Evolutionary conservation across 92 coral and sea anemone species (phyloP).

Genomic region (Paramuricea clavata): DNA sequence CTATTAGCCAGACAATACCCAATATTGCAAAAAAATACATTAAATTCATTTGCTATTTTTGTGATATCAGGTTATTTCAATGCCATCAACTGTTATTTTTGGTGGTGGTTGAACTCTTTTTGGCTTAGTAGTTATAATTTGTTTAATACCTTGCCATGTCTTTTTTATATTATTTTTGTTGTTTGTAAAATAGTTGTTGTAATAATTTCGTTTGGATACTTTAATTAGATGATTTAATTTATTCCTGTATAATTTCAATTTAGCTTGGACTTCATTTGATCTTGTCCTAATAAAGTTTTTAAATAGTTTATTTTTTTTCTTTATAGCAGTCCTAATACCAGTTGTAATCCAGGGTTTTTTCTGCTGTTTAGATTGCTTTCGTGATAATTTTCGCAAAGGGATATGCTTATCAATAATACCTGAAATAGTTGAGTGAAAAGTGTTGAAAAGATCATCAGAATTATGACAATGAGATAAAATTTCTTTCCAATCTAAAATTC

Average conservation of each 20-base stretch:
- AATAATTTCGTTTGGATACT: conserved; percentile 50
- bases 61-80: conserved; percentile 33
- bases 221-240: conserved; percentile 57
- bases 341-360: conserved; percentile 33
- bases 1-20: no score
- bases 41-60: conserved; percentile 45
- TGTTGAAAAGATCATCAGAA: conserved; percentile 35
- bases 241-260: no score
- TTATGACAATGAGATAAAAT: conserved; percentile 43
- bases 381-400: conserved; percentile 35
- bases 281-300: neutral
- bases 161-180: conserved; percentile 55
- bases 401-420: conserved; percentile 39
- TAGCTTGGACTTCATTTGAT: neutral
- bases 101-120: neutral
- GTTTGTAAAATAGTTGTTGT: conserved; percentile 40
- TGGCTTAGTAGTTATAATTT: conserved; percentile 34
- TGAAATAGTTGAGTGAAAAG: conserved; percentile 46
- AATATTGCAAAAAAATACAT: neutral
- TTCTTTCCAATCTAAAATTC: conserved; percentile 52
- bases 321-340: conserved; percentile 12
- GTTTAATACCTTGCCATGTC: conserved; percentile 67
- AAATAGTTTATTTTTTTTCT: neutral
- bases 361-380: conserved; percentile 30
- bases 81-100: conserved; percentile 38